Base-by-base conservation (phyloP, 2,113 vertebrate species). In the Trogon melanurus region DNA sequence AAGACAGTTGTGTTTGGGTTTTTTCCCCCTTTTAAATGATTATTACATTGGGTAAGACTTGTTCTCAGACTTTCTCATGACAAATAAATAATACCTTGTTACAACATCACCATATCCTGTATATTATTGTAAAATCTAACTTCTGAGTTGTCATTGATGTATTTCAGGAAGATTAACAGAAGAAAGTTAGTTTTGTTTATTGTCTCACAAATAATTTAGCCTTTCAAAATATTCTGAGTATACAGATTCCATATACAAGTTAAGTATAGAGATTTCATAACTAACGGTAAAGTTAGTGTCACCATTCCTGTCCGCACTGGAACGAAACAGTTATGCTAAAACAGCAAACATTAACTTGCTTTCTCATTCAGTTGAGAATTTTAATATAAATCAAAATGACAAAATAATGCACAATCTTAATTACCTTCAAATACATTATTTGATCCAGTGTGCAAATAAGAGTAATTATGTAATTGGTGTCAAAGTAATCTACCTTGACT, bases 21-120 rank as follows among this genome's bases (percentile, higher is more conserved):
- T 76, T 41, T 41, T 13, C 41, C 41, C 41, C 41, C 41, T 57
- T 27, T 13, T 18, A 29, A 12, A 6, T 44, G 38, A 41, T n/a
- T 30, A 38, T 41, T 90, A 71, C 32, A 61, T 67, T 84, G 38
- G n/a, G 84, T 60, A 94, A 90, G 60, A 62, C 20, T 73, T 76
- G 75, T 67, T 88, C 67, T 64, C 61, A 73, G 70, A 81, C 50
- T 73, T 89, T 85, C 70, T 83, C 26, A 79, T 85, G 79, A 93
- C 13, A 78, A 88, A 94, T 88, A 56, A 96, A 94, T 84, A 96
- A 86, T 92, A 69, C 25, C n/a, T 60, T 88, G 36, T 70, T 89
- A 81, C 90, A 84, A 89, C 82, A 91, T 56, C 62, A 75, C 51
- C 88, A 89, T 79, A 93, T 95, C 88, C 92, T 72, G 85, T 47